Percentiles rank a stretch among this genome's conserved stretches.
These are phyloP conservation scores for Anguilla pacifica DNA, from an alignment of 2,797 vertebrate species.

Conservation along the genomic window DNA sequence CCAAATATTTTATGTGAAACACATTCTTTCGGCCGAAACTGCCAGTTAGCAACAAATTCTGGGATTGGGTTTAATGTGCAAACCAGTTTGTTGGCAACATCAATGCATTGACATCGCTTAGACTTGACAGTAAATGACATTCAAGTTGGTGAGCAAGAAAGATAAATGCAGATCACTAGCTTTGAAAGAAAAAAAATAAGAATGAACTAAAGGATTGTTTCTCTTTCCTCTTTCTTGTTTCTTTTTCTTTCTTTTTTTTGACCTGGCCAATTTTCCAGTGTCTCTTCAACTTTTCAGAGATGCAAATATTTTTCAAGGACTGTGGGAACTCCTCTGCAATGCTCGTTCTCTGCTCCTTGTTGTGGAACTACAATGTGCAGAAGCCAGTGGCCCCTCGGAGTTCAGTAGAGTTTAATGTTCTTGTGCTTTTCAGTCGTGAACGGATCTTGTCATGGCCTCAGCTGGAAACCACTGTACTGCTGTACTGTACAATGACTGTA, in stretches of 20 bases:
- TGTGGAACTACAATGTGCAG: not conserved
- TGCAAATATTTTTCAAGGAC: not conserved
- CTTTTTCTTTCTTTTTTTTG: not conserved
- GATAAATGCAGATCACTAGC: not conserved
- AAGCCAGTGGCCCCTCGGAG: not conserved
- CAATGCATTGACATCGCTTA: not conserved
- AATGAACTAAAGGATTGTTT: not conserved
- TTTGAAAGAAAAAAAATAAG: not conserved
- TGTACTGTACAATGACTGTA: too few species aligned
- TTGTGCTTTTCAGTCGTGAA: not conserved
- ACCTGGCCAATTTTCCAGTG: not conserved
- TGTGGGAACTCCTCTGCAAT: not conserved
- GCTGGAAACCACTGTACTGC: not conserved
- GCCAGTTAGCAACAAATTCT: not conserved
- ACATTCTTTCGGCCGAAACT: not conserved
- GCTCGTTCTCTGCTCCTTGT: not conserved
- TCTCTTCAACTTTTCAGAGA: not conserved
- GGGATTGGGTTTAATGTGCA: not conserved
- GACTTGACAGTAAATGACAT: not conserved
- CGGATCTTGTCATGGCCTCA: not conserved
- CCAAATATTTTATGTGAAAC: not conserved
- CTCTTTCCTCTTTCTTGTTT: too few species aligned
- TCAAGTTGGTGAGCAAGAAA: not conserved
- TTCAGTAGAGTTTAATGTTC: not conserved
- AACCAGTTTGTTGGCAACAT: not conserved